Conservation (phyloP, 2,888 invertebrate species). For the Eupithecia exiguata region DNA sequence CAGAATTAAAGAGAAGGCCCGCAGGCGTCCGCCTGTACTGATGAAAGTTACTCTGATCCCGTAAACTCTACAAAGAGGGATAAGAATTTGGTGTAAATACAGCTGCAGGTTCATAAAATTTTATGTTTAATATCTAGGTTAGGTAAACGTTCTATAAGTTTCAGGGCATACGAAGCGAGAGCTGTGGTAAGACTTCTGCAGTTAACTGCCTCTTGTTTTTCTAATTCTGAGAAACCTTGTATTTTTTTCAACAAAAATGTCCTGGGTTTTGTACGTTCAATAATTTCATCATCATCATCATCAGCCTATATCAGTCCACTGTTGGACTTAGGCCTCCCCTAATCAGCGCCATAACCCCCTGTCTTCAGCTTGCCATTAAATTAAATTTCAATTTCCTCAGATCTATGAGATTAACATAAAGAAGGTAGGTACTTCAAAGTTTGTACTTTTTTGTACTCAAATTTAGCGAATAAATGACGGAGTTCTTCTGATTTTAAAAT, state of each 20-base stretch:
- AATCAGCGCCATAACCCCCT: no score
- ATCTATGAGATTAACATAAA: no score
- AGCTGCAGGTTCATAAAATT: slow-evolving; percentile 50
- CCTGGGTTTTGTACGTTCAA: not conserved
- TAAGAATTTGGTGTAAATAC: slow-evolving; percentile 11
- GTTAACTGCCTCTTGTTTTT: slow-evolving; percentile 33
- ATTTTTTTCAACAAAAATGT: not conserved
- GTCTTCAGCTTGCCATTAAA: no score
- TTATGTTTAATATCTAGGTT: slow-evolving; percentile 51
- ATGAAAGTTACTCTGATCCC: not conserved
- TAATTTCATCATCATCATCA: not conserved
- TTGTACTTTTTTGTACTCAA: no score
- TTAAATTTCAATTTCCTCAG: no score
- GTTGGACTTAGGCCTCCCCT: no score
- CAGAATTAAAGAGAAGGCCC: not conserved
- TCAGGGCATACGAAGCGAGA: slow-evolving; percentile 34
- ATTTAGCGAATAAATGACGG: not conserved
- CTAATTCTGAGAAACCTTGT: slow-evolving; percentile 4
- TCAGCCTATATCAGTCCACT: no score
- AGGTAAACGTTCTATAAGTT: slow-evolving; percentile 38
- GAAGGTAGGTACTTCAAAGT: no score
- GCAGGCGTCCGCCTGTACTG: not conserved
- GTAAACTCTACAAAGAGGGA: not conserved
- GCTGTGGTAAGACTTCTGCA: slow-evolving; percentile 29
- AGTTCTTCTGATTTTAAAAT: not conserved